Conservation (phyloP, 1,140 invertebrate species). For the Drosophila sp. region DNA sequence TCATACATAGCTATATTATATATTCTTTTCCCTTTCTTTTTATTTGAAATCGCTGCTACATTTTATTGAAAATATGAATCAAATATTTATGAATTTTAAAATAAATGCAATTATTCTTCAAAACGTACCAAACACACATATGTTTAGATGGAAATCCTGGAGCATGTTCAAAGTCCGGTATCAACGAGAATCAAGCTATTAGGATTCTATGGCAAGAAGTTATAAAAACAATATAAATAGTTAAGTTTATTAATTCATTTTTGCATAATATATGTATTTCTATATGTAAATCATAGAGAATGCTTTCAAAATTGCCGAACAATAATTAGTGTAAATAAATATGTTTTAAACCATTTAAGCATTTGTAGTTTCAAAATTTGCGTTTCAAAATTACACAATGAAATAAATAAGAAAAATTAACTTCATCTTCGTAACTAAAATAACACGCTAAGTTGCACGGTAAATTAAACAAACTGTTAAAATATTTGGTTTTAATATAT, state of each 20-base stretch:
- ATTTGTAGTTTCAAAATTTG: constrained; percentile 32
- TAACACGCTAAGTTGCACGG: constrained; percentile 12
- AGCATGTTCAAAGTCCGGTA: constrained; percentile 84
- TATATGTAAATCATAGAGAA: constrained; percentile 24
- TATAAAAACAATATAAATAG: constrained; percentile 54
- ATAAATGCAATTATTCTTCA: constrained; percentile 42
- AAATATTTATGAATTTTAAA: constrained; percentile 45
- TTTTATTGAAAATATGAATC: constrained; percentile 41
- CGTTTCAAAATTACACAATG: constrained; percentile 32
- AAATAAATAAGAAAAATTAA: constrained; percentile 1
- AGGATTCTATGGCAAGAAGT: constrained; percentile 84
- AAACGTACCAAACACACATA: constrained; percentile 36
- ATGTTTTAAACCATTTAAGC: constrained; percentile 37
- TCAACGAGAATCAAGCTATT: constrained; percentile 83
- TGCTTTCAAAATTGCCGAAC: constrained; percentile 51
- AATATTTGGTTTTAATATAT: constrained; percentile 33
- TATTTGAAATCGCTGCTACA: constrained; percentile 61
- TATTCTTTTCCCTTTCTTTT: constrained; percentile 58
- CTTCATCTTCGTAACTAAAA: constrained; percentile 19
- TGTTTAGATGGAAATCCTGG: constrained; percentile 84
- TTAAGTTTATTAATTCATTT: constrained; percentile 30
- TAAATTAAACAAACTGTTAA: constrained; percentile 26
- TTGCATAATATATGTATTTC: constrained; percentile 28
- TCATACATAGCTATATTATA: constrained; percentile 61
- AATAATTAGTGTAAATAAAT: constrained; percentile 69